phyloP scores from a whole-genome alignment of 1,140 invertebrate genomes.

The Hydropsyche tenuis region DNA sequence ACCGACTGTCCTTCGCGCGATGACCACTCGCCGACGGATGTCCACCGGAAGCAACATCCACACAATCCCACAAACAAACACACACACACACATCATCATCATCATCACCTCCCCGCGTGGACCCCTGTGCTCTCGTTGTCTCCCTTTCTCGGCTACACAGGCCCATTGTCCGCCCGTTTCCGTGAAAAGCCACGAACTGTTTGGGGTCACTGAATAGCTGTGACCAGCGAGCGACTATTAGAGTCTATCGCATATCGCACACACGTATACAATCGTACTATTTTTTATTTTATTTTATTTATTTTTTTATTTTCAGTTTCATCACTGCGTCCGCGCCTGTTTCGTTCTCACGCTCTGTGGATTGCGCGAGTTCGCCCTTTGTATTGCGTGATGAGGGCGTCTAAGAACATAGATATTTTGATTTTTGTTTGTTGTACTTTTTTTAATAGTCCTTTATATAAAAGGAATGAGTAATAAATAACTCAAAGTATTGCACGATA shows the following conservation, averaged over 20 bases:
- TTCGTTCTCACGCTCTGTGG: constrained; percentile 3
- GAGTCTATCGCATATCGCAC: constrained; percentile 11
- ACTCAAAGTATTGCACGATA: no score
- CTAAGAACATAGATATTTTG: no score
- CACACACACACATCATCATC: no score
- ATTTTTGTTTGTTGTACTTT: no score
- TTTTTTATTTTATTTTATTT: not conserved
- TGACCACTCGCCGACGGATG: constrained; percentile 16
- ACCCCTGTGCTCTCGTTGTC: no score
- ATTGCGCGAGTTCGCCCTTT: no score
- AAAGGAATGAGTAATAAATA: no score
- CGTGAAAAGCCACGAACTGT: constrained; percentile 38
- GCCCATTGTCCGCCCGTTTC: constrained; percentile 35
- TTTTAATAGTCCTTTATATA: no score
- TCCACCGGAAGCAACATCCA: constrained; percentile 31
- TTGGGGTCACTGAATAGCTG: constrained; percentile 40
- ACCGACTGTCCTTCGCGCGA: constrained; percentile 30
- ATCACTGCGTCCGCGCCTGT: no score
- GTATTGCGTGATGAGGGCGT: no score
- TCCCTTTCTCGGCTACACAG: not conserved
- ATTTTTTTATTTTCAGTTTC: no score
- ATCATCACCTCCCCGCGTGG: not conserved
- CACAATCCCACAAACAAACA: no score
- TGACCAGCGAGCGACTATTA: constrained; percentile 33
- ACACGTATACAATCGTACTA: not conserved